phyloP scores from a whole-genome alignment of 2,888 invertebrate species.

The Criorhina ranunculi region DNA sequence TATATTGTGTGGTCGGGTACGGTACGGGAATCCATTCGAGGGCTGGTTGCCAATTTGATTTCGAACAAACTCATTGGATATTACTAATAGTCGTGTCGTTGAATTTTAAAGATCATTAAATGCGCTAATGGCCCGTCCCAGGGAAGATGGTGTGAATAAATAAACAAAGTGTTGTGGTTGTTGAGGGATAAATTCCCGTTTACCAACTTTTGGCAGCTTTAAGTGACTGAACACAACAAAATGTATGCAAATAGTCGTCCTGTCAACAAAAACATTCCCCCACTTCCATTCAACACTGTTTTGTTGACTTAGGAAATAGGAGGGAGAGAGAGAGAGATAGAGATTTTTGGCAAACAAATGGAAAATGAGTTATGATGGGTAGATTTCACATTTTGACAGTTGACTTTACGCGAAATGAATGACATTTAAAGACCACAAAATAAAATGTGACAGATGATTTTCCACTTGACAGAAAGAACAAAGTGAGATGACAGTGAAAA shows the following conservation, averaged over 20 bases:
- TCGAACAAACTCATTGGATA: conserved; percentile 22
- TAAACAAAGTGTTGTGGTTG: conserved; percentile 1
- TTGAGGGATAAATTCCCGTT: conserved; percentile 4
- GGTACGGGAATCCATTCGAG: too few species aligned
- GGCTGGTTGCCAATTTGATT: conserved; percentile 6
- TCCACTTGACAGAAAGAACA: neutral
- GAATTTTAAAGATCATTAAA: conserved; percentile 35
- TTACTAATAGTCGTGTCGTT: conserved; percentile 14
- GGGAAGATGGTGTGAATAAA: conserved; percentile 4
- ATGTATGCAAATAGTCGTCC: neutral
- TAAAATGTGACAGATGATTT: conserved; percentile 36
- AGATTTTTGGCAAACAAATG: neutral
- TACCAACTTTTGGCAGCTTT: neutral
- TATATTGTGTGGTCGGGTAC: conserved; percentile 22
- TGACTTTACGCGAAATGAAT: conserved; percentile 30
- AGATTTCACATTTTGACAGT: conserved; percentile 22
- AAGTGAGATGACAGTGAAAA: conserved; percentile 1
- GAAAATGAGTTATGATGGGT: conserved; percentile 11
- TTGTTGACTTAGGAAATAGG: neutral
- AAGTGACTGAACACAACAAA: neutral
- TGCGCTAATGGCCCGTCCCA: neutral
- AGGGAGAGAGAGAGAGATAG: neutral
- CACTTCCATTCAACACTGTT: too few species aligned
- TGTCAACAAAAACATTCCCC: neutral
- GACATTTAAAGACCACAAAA: conserved; percentile 36